Evolutionary conservation across 2,797 vertebrate genomes (phyloP).

Genomic region (Synanceia verrucosa): DNA sequence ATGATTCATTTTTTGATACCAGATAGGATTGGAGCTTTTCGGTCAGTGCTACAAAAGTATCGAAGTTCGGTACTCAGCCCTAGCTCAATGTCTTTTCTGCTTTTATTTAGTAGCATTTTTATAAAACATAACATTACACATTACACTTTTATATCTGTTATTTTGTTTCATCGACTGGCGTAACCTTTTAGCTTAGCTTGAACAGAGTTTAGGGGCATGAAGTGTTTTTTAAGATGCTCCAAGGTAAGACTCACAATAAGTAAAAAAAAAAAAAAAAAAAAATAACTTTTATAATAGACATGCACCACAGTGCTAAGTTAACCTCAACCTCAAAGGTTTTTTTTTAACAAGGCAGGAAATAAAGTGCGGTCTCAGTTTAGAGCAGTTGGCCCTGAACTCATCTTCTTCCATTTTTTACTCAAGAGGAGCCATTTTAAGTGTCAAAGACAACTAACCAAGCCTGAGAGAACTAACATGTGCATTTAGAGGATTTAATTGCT

Average conservation of each 20-base stretch:
- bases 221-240: neutral
- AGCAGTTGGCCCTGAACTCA: neutral
- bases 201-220: neutral
- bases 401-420: neutral
- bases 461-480: conserved; percentile 15
- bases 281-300: neutral
- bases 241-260: neutral
- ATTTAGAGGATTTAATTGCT: neutral
- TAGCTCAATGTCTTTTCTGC: too few species aligned
- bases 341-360: neutral
- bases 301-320: neutral
- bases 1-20: too few species aligned
- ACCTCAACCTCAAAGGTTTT: neutral
- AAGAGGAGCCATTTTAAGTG: conserved; percentile 15
- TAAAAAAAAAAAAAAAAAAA: too few species aligned
- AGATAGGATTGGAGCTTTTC: too few species aligned
- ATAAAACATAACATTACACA: neutral
- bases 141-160: neutral
- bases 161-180: neutral
- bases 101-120: neutral
- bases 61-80: too few species aligned
- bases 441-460: conserved; percentile 1
- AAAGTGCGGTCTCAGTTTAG: neutral
- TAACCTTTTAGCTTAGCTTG: neutral
- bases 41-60: too few species aligned